These are phyloP conservation scores for Lycodopsis pacificus DNA, from an alignment of 2,797 vertebrate genomes.

Conservation along the genomic window DNA sequence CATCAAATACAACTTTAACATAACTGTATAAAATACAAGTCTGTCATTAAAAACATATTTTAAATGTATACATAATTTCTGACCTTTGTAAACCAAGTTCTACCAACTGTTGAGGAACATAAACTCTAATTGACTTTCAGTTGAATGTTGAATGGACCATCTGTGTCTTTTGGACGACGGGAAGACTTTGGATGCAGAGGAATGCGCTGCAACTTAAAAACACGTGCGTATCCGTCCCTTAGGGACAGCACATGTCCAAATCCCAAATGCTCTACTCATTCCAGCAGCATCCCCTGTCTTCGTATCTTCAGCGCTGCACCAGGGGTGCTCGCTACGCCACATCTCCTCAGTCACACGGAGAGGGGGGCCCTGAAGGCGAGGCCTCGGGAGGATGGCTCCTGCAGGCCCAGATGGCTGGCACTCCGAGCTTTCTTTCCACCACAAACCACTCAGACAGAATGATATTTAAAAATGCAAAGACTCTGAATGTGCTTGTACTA, in stretches of 20 bases:
- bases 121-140: constrained; percentile 27
- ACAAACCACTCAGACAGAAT: constrained; percentile 51
- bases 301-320: constrained; percentile 54
- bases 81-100: constrained; percentile 16
- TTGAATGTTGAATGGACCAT: constrained; percentile 53
- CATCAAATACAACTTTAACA: constrained; percentile 21
- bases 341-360: constrained; percentile 72
- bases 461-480: constrained; percentile 34
- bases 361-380: constrained; percentile 60
- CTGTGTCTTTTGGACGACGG: constrained; percentile 53
- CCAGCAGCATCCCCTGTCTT: constrained; percentile 72
- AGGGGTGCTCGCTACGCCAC: constrained; percentile 61
- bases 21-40: too few relatives aligned
- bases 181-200: constrained; percentile 48
- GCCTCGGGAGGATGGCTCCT: constrained; percentile 60
- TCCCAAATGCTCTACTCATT: constrained; percentile 68
- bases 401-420: constrained; percentile 63
- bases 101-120: constrained; percentile 48
- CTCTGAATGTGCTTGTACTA: constrained; percentile 8
- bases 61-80: not conserved
- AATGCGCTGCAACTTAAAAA: constrained; percentile 55
- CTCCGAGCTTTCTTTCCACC: constrained; percentile 46
- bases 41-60: not conserved
- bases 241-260: constrained; percentile 76
- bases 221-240: constrained; percentile 73